These are phyloP conservation scores for Aleiodes sp. DNA, from an alignment of 1,140 invertebrate genomes.

Conservation along the genomic window DNA sequence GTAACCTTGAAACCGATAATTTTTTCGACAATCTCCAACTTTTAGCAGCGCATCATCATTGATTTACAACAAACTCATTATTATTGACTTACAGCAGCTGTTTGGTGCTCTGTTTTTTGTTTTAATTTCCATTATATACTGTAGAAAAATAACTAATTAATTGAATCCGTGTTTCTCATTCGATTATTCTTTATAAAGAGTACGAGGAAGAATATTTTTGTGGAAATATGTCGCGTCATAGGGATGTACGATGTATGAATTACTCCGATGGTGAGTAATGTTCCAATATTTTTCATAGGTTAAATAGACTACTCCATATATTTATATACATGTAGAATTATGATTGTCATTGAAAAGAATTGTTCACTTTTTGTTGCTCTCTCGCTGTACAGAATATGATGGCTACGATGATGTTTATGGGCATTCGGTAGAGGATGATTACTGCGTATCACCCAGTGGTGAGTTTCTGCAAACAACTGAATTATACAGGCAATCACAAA, in stretches of 20 bases:
- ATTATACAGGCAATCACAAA: neutral
- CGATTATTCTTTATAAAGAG: neutral
- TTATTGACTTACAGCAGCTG: too few species aligned
- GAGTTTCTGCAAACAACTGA: conserved; percentile 46
- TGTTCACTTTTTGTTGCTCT: conserved; percentile 28
- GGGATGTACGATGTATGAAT: conserved; percentile 79
- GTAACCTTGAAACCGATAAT: too few species aligned
- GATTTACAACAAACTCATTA: too few species aligned
- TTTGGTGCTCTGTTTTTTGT: too few species aligned
- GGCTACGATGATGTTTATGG: conserved; percentile 92
- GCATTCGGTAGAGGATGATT: conserved; percentile 91
- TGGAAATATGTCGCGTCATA: conserved; percentile 76
- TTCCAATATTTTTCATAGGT: conserved; percentile 18
- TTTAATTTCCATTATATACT: too few species aligned
- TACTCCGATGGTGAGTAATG: conserved; percentile 75
- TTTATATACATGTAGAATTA: too few species aligned
- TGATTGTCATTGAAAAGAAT: conserved; percentile 16
- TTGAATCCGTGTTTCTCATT: neutral
- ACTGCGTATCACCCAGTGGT: conserved; percentile 88
- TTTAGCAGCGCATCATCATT: too few species aligned
- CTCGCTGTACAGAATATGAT: conserved; percentile 78
- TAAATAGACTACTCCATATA: too few species aligned
- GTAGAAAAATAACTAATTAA: too few species aligned
- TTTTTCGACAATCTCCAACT: too few species aligned
- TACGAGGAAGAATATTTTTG: neutral